phyloP scores from a whole-genome alignment of 1,140 invertebrate genomes.

The Penaeus indicus region DNA sequence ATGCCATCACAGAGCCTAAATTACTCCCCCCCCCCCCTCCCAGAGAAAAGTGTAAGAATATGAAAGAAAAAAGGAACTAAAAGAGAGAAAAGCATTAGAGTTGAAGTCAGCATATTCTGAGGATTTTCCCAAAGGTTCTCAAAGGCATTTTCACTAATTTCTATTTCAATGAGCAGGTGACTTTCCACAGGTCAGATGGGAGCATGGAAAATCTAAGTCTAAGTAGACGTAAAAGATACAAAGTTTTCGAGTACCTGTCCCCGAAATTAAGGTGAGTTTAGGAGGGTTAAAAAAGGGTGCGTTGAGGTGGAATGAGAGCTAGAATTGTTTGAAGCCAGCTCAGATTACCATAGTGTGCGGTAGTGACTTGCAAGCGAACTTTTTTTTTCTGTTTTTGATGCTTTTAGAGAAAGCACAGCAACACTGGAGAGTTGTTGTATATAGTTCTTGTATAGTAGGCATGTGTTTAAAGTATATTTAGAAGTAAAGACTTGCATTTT shows the following conservation, averaged over 20 bases:
- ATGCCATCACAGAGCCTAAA: too few species aligned
- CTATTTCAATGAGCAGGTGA: slow-evolving; percentile 57
- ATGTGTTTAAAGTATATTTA: too few species aligned
- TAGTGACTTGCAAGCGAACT: too few species aligned
- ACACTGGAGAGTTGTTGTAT: too few species aligned
- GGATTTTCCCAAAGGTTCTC: slow-evolving; percentile 7
- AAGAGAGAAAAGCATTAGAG: neutral
- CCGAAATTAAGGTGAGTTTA: slow-evolving; percentile 59
- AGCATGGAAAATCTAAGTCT: slow-evolving; percentile 61
- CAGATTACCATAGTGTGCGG: neutral
- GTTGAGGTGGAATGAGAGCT: slow-evolving; percentile 12
- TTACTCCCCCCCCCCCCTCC: neutral
- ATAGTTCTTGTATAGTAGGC: too few species aligned
- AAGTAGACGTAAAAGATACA: slow-evolving; percentile 62
- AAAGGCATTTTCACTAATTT: slow-evolving; percentile 38
- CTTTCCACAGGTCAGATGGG: slow-evolving; percentile 62
- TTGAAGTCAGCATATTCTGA: neutral
- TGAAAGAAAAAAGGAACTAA: neutral
- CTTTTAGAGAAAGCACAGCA: too few species aligned
- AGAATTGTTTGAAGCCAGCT: slow-evolving; percentile 23
- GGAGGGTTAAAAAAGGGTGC: slow-evolving; percentile 23
- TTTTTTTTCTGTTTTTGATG: too few species aligned
- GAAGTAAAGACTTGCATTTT: too few species aligned
- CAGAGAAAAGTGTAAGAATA: neutral
- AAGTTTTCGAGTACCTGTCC: slow-evolving; percentile 61